Evolutionary conservation across 2,797 vertebrate species (phyloP).

Genomic region (Adelosebastes latens): DNA sequence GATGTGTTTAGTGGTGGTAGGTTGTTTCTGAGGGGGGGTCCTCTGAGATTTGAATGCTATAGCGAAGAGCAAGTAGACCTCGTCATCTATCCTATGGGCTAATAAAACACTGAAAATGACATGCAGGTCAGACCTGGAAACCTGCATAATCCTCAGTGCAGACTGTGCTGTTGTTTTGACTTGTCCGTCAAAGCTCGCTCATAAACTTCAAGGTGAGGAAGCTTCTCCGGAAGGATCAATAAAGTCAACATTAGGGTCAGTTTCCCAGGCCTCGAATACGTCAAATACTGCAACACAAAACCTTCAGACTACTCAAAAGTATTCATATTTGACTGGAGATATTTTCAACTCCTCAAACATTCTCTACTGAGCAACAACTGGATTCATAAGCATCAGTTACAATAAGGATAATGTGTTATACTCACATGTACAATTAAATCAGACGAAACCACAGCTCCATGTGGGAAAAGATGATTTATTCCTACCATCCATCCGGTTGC

Average conservation of each 20-base stretch:
- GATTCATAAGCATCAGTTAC: neutral
- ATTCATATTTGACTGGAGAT: neutral
- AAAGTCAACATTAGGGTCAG: constrained; percentile 23
- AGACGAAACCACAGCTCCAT: constrained; percentile 14
- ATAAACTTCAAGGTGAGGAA: constrained; percentile 56
- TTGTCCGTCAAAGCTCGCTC: constrained; percentile 37
- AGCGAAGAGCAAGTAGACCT: neutral
- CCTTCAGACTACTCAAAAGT: neutral
- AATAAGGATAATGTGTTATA: neutral
- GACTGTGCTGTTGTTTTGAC: constrained; percentile 41
- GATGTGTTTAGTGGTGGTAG: constrained; percentile 17
- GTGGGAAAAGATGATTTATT: constrained; percentile 65
- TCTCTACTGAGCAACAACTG: neutral
- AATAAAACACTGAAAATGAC: constrained; percentile 10
- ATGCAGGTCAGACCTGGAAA: constrained; percentile 29
- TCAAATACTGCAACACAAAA: neutral
- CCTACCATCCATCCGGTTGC: neutral
- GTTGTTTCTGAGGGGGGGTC: neutral
- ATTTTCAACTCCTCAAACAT: neutral
- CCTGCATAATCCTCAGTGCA: constrained; percentile 29
- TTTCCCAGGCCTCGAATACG: constrained; percentile 20
- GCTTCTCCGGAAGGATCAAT: constrained; percentile 41
- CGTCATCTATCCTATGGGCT: constrained; percentile 17
- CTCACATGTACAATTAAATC: neutral
- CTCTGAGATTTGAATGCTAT: neutral